Evolutionary conservation across 2,113 vertebrate genomes (phyloP).

Genomic region (Oreochromis tanganicae): DNA sequence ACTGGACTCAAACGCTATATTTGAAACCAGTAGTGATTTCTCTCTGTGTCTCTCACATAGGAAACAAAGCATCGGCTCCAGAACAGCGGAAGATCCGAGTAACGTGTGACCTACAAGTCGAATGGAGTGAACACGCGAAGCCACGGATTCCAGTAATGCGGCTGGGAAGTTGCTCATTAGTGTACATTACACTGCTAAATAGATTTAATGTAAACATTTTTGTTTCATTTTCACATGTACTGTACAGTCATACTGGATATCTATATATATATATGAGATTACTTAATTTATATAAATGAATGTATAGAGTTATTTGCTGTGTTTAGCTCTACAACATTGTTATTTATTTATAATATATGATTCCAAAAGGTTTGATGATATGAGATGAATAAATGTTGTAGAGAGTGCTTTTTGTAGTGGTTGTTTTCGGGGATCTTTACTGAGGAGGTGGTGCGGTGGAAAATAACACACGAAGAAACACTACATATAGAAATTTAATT

Average conservation of each 20-base stretch:
- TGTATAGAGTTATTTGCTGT: constrained; percentile 66
- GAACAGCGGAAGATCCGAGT: constrained; percentile 55
- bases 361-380: constrained; percentile 31
- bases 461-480: background rate
- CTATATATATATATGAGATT: constrained; percentile 47
- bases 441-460: background rate
- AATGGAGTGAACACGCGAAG: constrained; percentile 6
- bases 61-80: constrained; percentile 65
- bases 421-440: background rate
- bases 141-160: constrained; percentile 51
- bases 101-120: constrained; percentile 32
- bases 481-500: background rate
- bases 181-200: constrained; percentile 80
- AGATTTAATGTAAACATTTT: constrained; percentile 68
- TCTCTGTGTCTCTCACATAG: constrained; percentile 48
- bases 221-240: constrained; percentile 66
- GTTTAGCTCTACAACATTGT: constrained; percentile 52
- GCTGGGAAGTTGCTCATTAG: constrained; percentile 68
- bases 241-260: constrained; percentile 59
- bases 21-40: background rate
- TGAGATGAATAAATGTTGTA: constrained; percentile 62
- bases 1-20: background rate
- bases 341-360: constrained; percentile 63
- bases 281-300: constrained; percentile 73
- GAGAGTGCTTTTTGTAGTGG: constrained; percentile 14